A percentile compares a stretch with the other conserved stretches of the same genome.
These are phyloP conservation scores for Eufriesea mexicana DNA, from an alignment of 1,140 invertebrate species.

Conservation along the genomic window DNA sequence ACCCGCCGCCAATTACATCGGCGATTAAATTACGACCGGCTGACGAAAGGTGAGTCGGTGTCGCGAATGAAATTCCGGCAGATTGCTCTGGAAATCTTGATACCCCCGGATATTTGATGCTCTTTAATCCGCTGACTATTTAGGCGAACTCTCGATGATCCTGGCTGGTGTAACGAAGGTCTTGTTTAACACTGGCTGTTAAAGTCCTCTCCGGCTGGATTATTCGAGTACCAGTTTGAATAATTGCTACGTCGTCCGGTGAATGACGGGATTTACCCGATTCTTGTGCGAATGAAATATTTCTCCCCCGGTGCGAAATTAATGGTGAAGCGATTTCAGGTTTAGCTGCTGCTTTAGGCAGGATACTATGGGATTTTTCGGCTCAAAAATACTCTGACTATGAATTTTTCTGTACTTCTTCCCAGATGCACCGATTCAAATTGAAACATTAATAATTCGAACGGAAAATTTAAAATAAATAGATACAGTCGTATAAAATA, in stretches of 20 bases:
- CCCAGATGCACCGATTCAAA: no score
- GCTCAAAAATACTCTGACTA: no score
- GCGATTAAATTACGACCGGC: conserved; percentile 44
- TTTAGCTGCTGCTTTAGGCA: no score
- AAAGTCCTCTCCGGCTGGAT: background rate
- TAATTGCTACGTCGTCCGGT: background rate
- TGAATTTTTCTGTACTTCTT: no score
- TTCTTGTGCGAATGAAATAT: background rate
- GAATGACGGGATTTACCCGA: no score
- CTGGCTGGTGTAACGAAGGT: background rate
- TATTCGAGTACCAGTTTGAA: background rate
- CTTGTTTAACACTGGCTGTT: background rate
- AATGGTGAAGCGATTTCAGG: no score
- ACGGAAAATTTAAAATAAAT: no score
- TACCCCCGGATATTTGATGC: background rate
- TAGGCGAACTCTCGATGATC: no score
- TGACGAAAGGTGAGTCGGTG: conserved; percentile 25
- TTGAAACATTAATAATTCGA: no score
- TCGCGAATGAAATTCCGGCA: conserved; percentile 36
- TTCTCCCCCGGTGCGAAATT: background rate
- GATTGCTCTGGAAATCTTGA: conserved; percentile 34
- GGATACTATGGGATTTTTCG: no score
- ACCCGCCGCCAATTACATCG: conserved; percentile 24
- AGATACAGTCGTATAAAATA: no score
- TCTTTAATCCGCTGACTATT: background rate